phyloP scores from a whole-genome alignment of 37 sponge, comb jelly and placozoan species.

The Diacarnus erythraeanus region DNA sequence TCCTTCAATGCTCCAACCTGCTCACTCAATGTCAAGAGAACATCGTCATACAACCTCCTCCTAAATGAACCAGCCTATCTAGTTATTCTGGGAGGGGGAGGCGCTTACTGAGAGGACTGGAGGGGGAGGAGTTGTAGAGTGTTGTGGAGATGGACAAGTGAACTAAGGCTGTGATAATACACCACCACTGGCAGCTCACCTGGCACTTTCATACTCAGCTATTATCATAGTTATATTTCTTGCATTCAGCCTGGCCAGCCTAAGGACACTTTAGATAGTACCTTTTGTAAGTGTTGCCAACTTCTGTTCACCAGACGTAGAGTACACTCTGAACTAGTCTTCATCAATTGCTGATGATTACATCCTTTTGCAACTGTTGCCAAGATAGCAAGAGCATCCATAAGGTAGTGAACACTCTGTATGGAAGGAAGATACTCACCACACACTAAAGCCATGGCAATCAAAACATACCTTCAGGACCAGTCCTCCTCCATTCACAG shows the following conservation, averaged over 20 bases:
- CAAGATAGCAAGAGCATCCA: not conserved
- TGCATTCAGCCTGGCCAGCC: not conserved
- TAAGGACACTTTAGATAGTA: too few species aligned
- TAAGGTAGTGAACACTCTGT: slow-evolving; percentile 5
- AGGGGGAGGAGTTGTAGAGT: not conserved
- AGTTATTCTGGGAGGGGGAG: not conserved
- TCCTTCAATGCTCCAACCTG: not conserved
- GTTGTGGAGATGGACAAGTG: not conserved
- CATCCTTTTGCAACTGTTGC: slow-evolving; percentile 14
- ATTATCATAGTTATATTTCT: not conserved
- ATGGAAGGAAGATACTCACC: not conserved
- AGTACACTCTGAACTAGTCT: not conserved
- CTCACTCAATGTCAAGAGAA: not conserved
- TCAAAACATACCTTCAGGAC: slow-evolving; percentile 2
- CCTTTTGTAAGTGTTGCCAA: slow-evolving; percentile 2
- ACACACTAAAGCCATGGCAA: not conserved
- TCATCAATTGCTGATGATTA: not conserved
- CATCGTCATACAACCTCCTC: not conserved
- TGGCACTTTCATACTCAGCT: not conserved
- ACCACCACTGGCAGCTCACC: not conserved
- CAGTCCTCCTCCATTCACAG: not conserved
- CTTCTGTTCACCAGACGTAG: slow-evolving; percentile 16
- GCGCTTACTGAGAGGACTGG: not conserved
- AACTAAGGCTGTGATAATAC: not conserved
- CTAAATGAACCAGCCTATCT: not conserved